Base-by-base conservation (phyloP, 1,140 invertebrate species). In the Trichomalopsis sarcophagae region DNA sequence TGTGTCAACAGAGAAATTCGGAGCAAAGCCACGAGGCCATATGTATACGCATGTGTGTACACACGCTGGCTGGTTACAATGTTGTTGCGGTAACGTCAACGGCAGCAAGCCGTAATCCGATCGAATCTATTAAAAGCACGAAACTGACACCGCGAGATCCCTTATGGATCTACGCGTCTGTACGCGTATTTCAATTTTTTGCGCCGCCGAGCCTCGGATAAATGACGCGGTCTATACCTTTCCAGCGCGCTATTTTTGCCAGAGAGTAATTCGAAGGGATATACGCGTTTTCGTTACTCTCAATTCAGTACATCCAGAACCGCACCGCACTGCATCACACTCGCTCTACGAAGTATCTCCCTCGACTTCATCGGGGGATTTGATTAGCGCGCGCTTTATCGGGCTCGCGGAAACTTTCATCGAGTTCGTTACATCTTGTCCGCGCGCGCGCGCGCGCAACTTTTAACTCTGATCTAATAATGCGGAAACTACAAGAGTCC, bases 91-190 rank as follows among this genome's bases (percentile, higher is more conserved):
- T 9, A 73, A 73, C 17, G 21, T n/a, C 55, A 14, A 1, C 21
- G 17, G 33, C 17, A 73, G 17, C 27, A 62, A 80, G 10, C 78
- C 23, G 69, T 73, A 81, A 81, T 73, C 80, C 80, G 66, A 81
- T 81, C 44, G 40, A 81, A 81, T 73, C 68, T 69, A 73, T 73
- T 73, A 71, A 80, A 47, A 81, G 44, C 68, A 73, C 80, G 47
- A 71, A 81, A 71, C 44, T 73, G 80, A 30, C 50, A 78, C 27
- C 27, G 27, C 27, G 23, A 78, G 11, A 66, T 84, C 73, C 74
- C 71, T 27, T 44, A 27, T 27, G 40, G 40, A 44, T 44, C 80
- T 55, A 17, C 50, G 50, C 50, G 17, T 55, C 2, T 55, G 50
- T 55, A 55, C 17, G 50, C 13, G 2, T 55, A 55, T 55, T 55